Conservation (phyloP, 1,140 invertebrate species). For the Nomia melanderi region DNA sequence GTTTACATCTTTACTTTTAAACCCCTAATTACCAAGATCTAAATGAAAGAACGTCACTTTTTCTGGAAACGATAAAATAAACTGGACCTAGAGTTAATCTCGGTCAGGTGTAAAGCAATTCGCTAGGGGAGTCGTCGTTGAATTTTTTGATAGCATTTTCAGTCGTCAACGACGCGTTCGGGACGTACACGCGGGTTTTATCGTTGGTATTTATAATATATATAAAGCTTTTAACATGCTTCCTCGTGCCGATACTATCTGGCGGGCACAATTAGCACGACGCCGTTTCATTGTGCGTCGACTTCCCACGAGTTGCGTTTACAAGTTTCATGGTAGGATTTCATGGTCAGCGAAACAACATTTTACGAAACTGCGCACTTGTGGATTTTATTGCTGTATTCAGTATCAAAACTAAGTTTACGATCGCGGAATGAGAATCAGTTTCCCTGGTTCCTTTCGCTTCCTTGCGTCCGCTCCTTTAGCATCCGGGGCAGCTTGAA, state of each 20-base stretch:
- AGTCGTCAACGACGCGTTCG: not conserved
- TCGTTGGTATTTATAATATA: not conserved
- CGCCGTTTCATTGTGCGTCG: not conserved
- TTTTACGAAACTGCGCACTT: conserved; percentile 47
- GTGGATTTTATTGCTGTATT: conserved; percentile 54
- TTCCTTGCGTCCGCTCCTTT: conserved; percentile 7
- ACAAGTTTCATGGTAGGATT: conserved; percentile 53
- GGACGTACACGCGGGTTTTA: not conserved
- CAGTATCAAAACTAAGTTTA: conserved; percentile 58
- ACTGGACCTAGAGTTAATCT: too few relatives aligned
- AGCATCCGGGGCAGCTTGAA: conserved; percentile 1
- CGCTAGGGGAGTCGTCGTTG: too few relatives aligned
- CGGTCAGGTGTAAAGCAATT: too few relatives aligned
- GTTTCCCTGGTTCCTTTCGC: conserved; percentile 36
- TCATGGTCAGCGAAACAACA: conserved; percentile 58
- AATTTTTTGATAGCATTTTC: conserved; percentile 5
- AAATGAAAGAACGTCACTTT: too few relatives aligned
- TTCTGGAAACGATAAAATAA: too few relatives aligned
- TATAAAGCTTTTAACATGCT: not conserved
- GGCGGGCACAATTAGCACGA: conserved; percentile 19
- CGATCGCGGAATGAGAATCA: conserved; percentile 56
- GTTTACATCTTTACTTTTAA: too few relatives aligned
- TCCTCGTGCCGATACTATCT: not conserved
- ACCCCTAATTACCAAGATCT: too few relatives aligned
- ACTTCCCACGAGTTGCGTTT: conserved; percentile 38